phyloP scores from a whole-genome alignment of 92 coral and sea anemone genomes.

The Porites rus region DNA sequence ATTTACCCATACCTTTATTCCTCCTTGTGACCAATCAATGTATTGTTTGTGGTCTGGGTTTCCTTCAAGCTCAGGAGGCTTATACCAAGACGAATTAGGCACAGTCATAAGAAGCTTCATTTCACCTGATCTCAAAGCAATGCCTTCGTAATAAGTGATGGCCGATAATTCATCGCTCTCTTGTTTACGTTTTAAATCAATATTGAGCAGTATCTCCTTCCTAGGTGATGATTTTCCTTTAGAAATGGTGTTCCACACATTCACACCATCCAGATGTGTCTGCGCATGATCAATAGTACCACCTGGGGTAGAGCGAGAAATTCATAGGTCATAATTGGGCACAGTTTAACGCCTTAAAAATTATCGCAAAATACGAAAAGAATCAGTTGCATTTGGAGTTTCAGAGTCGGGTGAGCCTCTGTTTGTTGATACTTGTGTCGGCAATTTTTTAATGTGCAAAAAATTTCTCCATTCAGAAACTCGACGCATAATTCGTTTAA shows the following conservation, averaged over 20 bases:
- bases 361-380: too few relatives aligned
- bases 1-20: neutral
- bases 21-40: neutral
- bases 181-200: constrained; percentile 39
- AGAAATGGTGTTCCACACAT: constrained; percentile 79
- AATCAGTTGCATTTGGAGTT: too few relatives aligned
- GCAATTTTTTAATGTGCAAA: too few relatives aligned
- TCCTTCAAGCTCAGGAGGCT: constrained; percentile 54
- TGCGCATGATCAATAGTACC: constrained; percentile 12
- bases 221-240: constrained; percentile 78
- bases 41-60: neutral
- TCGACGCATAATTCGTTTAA: too few relatives aligned
- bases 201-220: constrained; percentile 80
- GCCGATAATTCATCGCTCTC: neutral
- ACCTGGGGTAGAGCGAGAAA: neutral
- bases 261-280: constrained; percentile 62
- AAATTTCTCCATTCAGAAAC: too few relatives aligned
- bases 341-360: too few relatives aligned
- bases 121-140: constrained; percentile 58
- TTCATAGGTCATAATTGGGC: neutral
- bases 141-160: constrained; percentile 29
- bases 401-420: too few relatives aligned
- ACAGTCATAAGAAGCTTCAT: constrained; percentile 62
- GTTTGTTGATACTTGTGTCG: too few relatives aligned
- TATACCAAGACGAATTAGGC: constrained; percentile 52